Base-by-base conservation (phyloP, 2,888 invertebrate species). In the Athrips mouffetella region DNA sequence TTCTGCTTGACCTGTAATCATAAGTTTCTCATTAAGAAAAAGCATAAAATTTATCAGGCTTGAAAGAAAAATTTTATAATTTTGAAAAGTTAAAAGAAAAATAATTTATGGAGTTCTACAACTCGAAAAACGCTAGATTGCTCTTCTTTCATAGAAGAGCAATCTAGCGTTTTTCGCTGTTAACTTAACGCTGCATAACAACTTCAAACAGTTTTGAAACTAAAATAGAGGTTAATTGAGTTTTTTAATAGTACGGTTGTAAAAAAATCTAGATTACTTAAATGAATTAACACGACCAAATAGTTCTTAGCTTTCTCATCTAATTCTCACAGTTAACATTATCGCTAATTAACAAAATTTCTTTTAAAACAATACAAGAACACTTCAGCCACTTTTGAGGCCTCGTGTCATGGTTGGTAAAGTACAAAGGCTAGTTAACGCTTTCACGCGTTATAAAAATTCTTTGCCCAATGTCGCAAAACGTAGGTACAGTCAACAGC, bases 1-100 rank as follows among this genome's bases (percentile, higher is more conserved):
- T 71, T 93, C 93, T 2, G 92, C 74, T 50, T 85, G 84, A 20
- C 92, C 89, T 89, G 64, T 37, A 50, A 57, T 23, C 30, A 27
- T 51, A 37, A 2, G 15, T 48, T 25, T 6, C 25, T 25, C 25
- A 25, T 25, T 25, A n/a, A n/a, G n/a, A n/a, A n/a, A n/a, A n/a
- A n/a, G n/a, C n/a, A n/a, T n/a, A n/a, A n/a, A n/a, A n/a, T n/a
- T n/a, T n/a, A n/a, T n/a, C n/a, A n/a, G n/a, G n/a, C n/a, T n/a
- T n/a, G n/a, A n/a, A n/a, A n/a, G n/a, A n/a, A n/a, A n/a, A n/a
- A n/a, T n/a, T n/a, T n/a, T n/a, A n/a, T n/a, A n/a, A n/a, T n/a
- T n/a, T n/a, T n/a, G n/a, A n/a, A n/a, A n/a, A n/a, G n/a, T n/a
- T n/a, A n/a, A n/a, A n/a, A n/a, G n/a, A n/a, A n/a, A n/a, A n/a